Evolutionary conservation across 2,797 vertebrate species (phyloP).

Genomic region (Lacerta viridis): DNA sequence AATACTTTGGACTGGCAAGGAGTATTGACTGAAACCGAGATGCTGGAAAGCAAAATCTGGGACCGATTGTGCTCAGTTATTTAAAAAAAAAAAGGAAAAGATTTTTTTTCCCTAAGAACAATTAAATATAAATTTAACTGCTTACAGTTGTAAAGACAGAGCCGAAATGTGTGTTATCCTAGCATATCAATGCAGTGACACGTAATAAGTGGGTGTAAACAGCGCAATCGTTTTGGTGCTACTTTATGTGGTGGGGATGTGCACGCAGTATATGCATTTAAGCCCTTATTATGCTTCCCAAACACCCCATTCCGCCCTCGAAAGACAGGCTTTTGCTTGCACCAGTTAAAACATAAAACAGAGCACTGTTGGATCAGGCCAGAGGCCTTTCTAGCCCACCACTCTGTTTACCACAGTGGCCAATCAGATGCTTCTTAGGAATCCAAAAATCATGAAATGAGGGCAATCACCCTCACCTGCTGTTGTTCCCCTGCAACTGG

Average conservation of each 20-base stretch:
- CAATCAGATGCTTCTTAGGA: background rate
- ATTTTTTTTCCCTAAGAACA: background rate
- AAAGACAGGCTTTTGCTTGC: background rate
- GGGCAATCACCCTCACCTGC: background rate
- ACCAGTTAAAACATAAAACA: constrained; percentile 16
- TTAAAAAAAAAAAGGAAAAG: constrained; percentile 48
- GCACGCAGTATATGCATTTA: background rate
- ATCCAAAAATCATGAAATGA: background rate
- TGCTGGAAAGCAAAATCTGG: constrained; percentile 76
- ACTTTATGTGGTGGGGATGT: no score
- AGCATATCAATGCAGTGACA: background rate
- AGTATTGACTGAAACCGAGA: constrained; percentile 69
- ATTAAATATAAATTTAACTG: constrained; percentile 3
- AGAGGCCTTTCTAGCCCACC: background rate
- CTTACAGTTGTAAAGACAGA: background rate
- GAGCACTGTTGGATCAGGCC: background rate
- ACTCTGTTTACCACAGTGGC: background rate
- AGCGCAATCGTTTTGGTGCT: background rate
- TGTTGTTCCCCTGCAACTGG: background rate
- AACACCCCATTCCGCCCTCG: background rate
- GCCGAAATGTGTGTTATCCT: background rate
- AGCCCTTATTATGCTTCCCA: background rate
- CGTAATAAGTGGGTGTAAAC: background rate
- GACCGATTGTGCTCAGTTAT: constrained; percentile 69
- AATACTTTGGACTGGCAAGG: constrained; percentile 76